phyloP scores from a whole-genome alignment of 2,113 vertebrate species.

The Phodopus roborovskii region DNA sequence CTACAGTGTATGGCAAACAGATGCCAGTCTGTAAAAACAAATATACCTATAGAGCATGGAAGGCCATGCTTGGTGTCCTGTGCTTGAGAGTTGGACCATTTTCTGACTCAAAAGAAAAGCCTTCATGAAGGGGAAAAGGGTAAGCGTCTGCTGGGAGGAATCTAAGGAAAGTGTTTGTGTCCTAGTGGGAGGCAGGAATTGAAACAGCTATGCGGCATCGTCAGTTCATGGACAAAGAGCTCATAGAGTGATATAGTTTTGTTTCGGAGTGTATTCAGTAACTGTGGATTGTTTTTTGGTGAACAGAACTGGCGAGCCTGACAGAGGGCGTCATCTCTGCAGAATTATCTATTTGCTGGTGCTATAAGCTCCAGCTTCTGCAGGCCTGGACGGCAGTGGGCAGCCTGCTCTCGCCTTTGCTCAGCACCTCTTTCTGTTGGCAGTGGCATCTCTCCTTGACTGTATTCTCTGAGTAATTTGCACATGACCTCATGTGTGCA shows the following conservation, averaged over 20 bases:
- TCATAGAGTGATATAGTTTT: background rate
- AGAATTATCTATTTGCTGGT: background rate
- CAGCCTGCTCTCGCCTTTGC: too few relatives aligned
- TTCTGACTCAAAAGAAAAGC: background rate
- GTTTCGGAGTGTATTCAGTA: background rate
- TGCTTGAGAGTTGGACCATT: background rate
- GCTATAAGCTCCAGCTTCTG: background rate
- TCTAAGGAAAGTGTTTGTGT: background rate
- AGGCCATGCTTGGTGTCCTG: background rate
- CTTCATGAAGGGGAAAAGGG: background rate
- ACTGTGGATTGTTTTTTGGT: background rate
- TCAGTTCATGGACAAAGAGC: background rate
- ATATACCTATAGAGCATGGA: background rate
- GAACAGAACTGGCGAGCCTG: background rate
- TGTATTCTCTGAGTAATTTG: background rate
- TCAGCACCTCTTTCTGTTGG: background rate
- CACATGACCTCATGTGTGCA: background rate
- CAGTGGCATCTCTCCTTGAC: background rate
- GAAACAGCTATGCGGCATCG: background rate
- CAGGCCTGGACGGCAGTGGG: rapidly evolving
- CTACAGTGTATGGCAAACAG: background rate
- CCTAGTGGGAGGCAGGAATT: background rate
- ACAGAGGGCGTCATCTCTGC: background rate
- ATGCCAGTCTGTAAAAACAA: background rate
- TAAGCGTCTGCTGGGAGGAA: background rate